A percentile compares a stretch with the other conserved stretches of the same genome.
These are phyloP conservation scores for Propithecus deckenii DNA, from an alignment of 2,797 vertebrate genomes.

Conservation along the genomic window DNA sequence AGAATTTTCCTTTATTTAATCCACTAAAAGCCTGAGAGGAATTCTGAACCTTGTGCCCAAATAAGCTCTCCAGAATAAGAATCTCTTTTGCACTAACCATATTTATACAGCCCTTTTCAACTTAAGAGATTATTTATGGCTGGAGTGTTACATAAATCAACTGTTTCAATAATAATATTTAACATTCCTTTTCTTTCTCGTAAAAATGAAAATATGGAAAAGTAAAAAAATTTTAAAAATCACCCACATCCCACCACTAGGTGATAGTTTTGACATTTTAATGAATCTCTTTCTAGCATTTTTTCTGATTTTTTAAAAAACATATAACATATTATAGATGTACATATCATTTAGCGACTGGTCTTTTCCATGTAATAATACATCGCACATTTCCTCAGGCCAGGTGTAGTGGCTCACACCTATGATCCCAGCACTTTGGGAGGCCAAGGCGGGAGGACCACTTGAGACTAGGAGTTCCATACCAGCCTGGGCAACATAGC, in stretches of 20 bases:
- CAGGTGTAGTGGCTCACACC: background rate
- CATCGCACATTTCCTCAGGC: background rate
- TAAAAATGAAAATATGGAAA: background rate
- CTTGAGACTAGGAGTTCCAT: background rate
- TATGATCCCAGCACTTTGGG: background rate
- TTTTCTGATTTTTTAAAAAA: background rate
- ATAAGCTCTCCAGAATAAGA: background rate
- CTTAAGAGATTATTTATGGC: background rate
- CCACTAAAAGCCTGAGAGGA: background rate
- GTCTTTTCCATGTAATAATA: background rate
- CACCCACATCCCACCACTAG: background rate
- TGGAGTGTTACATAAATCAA: slow-evolving; percentile 16
- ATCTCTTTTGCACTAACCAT: background rate
- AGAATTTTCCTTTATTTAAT: background rate
- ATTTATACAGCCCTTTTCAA: background rate
- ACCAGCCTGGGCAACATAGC: background rate
- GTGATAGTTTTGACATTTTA: background rate
- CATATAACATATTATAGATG: background rate
- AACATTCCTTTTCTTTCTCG: background rate
- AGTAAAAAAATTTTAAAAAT: background rate
- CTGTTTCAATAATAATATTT: background rate
- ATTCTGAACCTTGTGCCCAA: background rate
- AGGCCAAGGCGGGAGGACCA: background rate
- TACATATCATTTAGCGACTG: background rate
- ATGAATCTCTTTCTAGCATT: background rate